phyloP scores from a whole-genome alignment of 2,797 vertebrate species.

The Triplophysa bombifrons region DNA sequence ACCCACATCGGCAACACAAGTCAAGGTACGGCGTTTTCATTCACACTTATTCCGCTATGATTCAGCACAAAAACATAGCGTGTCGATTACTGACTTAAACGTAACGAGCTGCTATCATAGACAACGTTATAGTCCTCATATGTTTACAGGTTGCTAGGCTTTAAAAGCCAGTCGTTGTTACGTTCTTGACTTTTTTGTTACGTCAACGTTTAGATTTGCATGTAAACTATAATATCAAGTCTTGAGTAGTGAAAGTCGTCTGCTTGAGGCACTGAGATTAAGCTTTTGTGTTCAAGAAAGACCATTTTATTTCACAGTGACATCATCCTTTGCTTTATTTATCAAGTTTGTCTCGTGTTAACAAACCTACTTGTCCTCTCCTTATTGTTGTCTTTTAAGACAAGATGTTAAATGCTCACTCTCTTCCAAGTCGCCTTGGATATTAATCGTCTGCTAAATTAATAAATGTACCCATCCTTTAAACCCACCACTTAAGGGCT shows the following conservation, averaged over 20 bases:
- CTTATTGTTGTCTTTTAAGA: no score
- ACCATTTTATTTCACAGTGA: background rate
- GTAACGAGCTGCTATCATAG: background rate
- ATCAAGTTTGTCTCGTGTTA: background rate
- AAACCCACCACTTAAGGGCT: background rate
- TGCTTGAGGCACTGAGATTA: background rate
- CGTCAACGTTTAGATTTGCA: background rate
- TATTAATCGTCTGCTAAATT: no score
- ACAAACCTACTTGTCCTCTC: no score
- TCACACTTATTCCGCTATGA: background rate
- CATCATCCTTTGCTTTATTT: no score
- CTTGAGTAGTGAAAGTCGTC: no score
- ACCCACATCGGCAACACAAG: background rate
- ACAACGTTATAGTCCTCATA: background rate
- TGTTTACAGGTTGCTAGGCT: background rate
- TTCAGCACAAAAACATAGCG: background rate
- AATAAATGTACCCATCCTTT: background rate
- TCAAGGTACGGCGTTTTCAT: slow-evolving; percentile 56
- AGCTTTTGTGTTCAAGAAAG: background rate
- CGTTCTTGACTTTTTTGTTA: background rate
- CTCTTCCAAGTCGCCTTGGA: no score
- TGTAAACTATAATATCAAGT: no score
- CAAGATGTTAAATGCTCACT: no score
- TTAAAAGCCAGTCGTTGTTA: background rate
- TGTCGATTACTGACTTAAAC: background rate